Base-by-base conservation (phyloP, 2,797 vertebrate genomes). In the Amblyraja radiata region DNA sequence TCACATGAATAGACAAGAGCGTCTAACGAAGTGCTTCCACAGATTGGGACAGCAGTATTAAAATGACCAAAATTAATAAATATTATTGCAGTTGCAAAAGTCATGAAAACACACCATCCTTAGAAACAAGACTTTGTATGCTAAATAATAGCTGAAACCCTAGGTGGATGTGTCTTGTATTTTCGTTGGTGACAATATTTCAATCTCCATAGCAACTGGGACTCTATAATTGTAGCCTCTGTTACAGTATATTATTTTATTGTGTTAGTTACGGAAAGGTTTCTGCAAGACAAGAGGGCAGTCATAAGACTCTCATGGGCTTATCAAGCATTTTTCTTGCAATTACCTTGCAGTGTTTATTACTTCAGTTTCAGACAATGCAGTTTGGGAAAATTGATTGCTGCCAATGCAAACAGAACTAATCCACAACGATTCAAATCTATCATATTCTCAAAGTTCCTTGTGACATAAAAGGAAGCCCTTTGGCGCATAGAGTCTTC, bases 21-120 rank as follows among this genome's bases (percentile, higher is more conserved):
- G 0, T 92, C 68, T 32, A 23, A 92, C 9, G 65, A 58, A 58
- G 25, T 46, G 46, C 39, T n/a, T 92, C 58, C 23, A 46, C 46
- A 92, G 71, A 4, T 28, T 92, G 71, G 36, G 36, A 74, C 6
- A 16, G 16, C 39, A 76, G 21, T n/a, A 39, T 58, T 92, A 76
- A 76, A 92, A 74, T 73, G 28, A 73, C 68, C 71, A 73, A 92
- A 92, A 74, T 92, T 46, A 92, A 92, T 73, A 76, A 92, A 92
- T 74, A 74, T 58, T 58, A 71, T 46, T 76, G 28, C 46, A 58
- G 39, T 76, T 92, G 71, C 46, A 74, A 92, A 54, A 54, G 73
- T 74, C 36, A 76, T 16, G 23, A 23, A 92, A 92, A 73, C 18
- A 28, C 25, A 28, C 46, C 36, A 92, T 76, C 21, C 39, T 92